These are phyloP conservation scores for Hoplodrina ambigua DNA, from an alignment of 2,888 invertebrate species.

Conservation along the genomic window DNA sequence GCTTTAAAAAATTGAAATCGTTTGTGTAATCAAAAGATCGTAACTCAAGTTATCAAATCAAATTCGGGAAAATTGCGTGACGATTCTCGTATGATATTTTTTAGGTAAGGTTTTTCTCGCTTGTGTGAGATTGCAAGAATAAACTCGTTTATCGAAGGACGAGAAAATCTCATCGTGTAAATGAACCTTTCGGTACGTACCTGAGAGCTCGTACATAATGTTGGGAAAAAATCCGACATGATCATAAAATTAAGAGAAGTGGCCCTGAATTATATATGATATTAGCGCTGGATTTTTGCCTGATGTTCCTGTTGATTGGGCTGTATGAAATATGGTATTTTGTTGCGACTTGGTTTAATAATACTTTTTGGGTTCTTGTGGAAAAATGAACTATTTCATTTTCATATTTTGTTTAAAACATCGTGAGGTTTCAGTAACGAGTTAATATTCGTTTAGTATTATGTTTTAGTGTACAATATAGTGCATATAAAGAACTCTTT, in stretches of 20 bases:
- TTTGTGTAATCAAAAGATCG: no score
- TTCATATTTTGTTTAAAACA: no score
- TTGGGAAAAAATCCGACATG: slow-evolving; percentile 54
- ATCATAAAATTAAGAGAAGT: slow-evolving; percentile 59
- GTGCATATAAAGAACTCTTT: no score
- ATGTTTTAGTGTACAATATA: no score
- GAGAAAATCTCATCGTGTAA: background rate
- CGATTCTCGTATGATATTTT: no score
- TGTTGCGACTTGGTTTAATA: background rate
- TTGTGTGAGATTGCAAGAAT: background rate
- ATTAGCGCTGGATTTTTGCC: slow-evolving; percentile 23
- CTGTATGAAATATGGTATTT: slow-evolving; percentile 19
- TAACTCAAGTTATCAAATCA: no score
- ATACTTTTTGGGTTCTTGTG: background rate
- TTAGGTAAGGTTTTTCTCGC: background rate
- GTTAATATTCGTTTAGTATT: no score
- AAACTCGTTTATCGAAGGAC: background rate
- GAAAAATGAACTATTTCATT: background rate
- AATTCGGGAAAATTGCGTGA: no score
- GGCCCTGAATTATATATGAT: slow-evolving; percentile 48
- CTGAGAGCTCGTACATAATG: slow-evolving; percentile 37
- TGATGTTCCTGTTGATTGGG: slow-evolving; percentile 37
- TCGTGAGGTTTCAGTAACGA: no score
- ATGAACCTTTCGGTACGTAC: slow-evolving; percentile 12
- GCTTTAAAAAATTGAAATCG: no score